Percentiles rank a stretch among this genome's conserved stretches.
These are phyloP conservation scores for Exaiptasia diaphana DNA, from an alignment of 64 coral and sea anemone species.

Conservation along the genomic window DNA sequence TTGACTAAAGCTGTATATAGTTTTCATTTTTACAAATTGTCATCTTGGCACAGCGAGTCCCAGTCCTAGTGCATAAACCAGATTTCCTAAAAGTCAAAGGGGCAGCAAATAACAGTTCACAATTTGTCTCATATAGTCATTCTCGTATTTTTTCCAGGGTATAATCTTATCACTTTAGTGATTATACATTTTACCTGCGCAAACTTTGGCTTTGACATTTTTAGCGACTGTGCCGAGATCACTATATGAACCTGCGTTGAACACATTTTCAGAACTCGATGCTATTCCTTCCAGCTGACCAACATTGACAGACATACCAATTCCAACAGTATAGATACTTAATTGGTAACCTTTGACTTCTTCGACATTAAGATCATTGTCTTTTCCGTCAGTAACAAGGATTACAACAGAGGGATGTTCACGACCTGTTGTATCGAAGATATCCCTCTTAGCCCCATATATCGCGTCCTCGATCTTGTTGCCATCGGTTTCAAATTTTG, in stretches of 20 bases:
- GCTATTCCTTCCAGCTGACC: slow-evolving; percentile 44
- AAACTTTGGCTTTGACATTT: slow-evolving; percentile 34
- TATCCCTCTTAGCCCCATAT: not conserved
- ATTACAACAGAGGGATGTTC: not conserved
- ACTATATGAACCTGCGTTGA: slow-evolving; percentile 30
- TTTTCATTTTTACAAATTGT: too few relatives aligned
- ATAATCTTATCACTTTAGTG: too few relatives aligned
- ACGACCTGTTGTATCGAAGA: not conserved
- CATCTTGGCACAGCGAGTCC: too few relatives aligned
- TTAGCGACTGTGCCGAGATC: slow-evolving; percentile 18
- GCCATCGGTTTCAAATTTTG: not conserved
- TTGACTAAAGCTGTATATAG: too few relatives aligned
- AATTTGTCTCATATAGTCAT: too few relatives aligned
- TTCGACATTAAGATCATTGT: not conserved
- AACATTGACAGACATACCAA: not conserved
- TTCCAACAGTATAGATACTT: not conserved
- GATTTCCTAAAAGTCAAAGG: too few relatives aligned
- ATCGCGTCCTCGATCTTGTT: too few relatives aligned
- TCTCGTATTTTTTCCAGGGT: too few relatives aligned
- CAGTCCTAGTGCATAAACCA: too few relatives aligned
- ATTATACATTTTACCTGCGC: too few relatives aligned
- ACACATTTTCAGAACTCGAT: slow-evolving; percentile 31
- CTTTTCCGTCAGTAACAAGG: slow-evolving; percentile 10
- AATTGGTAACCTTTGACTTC: not conserved
- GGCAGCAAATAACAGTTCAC: too few relatives aligned